Base-by-base conservation (phyloP, 2,797 vertebrate genomes). In the Gila robusta region DNA sequence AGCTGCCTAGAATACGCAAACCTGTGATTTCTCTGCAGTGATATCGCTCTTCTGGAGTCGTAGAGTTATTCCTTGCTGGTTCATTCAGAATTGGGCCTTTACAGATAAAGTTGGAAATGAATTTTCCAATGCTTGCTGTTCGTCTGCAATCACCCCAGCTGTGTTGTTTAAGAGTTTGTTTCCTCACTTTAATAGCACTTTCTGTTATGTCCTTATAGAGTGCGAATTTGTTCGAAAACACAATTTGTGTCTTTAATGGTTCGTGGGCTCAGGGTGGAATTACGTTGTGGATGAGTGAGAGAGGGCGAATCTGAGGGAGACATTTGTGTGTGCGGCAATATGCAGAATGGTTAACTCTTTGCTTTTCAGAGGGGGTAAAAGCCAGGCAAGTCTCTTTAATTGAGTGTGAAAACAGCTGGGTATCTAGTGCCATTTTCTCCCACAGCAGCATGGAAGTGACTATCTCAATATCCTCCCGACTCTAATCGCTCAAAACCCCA, bases 401-500 rank as follows among this genome's bases (percentile, higher is more conserved):
- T 91, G 91, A 90, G 87, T 91, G 87, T 88, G 88, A 91, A 92
- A 93, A 86, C 90, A 91, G 91, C 93, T 91, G 88, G 91, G 89
- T 91, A 87, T 93, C 92, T 90, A 86, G 87, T 94, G 87, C 90
- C 88, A 91, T 93, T 93, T 92, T 66, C 84, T 74, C 88, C 87
- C 82, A 85, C 86, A 70, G 83, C 86, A 83, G 89, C 93, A 92
- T 92, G 89, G 93, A 93, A 92, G 92, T 88, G 66, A 90, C 87
- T 90, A 92, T 94, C 93, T 91, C 94, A 88, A 95, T 96, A 94
- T 95, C 96, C 92, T 95, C 91, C 93, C 94, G 92, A 94, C 92
- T 92, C 96, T 96, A 96, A 96, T 96, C 95, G 95, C 93, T 95
- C 95, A 94, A 95, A 95, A 94, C 85, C 89, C 84, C 85, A 32